Percentiles rank a stretch among this genome's conserved stretches.
Conservation (phyloP, 2,888 invertebrate genomes). For the Cosmopolites sordidus region DNA sequence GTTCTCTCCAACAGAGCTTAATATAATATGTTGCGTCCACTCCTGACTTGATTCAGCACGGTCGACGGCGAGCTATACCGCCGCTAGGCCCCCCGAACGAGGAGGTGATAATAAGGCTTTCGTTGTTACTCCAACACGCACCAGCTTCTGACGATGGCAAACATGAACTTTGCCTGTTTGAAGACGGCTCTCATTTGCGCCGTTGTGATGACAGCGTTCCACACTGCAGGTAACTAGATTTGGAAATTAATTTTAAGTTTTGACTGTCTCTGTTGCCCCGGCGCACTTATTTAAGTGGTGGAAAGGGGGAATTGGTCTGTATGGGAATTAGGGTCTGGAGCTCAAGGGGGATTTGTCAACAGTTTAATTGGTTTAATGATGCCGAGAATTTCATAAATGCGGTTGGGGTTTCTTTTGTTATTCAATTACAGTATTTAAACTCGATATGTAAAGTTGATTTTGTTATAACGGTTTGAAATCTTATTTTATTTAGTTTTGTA, state of each 20-base stretch:
- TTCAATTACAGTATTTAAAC: too few relatives aligned
- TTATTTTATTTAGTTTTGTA: too few relatives aligned
- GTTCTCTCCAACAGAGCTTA: background rate
- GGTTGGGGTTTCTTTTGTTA: background rate
- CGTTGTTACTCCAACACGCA: background rate
- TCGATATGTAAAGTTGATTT: too few relatives aligned
- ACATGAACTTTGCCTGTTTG: conserved; percentile 11
- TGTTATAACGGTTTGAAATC: too few relatives aligned
- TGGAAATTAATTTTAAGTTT: conserved; percentile 22
- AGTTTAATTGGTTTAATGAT: background rate
- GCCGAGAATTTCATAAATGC: background rate
- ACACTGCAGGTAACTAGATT: conserved; percentile 19
- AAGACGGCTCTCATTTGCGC: conserved; percentile 7
- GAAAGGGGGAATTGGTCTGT: background rate
- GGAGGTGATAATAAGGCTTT: background rate
- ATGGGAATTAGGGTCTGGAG: background rate
- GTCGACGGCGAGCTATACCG: background rate
- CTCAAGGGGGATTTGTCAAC: background rate
- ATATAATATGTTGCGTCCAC: conserved; percentile 14
- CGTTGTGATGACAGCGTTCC: conserved; percentile 3
- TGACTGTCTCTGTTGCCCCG: conserved; percentile 7
- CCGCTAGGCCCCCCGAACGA: background rate
- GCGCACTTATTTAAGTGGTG: background rate
- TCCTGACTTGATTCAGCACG: conserved; percentile 11
- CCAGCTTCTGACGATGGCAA: background rate